Conservation (phyloP, 2,113 vertebrate genomes). For the Vimba vimba region DNA sequence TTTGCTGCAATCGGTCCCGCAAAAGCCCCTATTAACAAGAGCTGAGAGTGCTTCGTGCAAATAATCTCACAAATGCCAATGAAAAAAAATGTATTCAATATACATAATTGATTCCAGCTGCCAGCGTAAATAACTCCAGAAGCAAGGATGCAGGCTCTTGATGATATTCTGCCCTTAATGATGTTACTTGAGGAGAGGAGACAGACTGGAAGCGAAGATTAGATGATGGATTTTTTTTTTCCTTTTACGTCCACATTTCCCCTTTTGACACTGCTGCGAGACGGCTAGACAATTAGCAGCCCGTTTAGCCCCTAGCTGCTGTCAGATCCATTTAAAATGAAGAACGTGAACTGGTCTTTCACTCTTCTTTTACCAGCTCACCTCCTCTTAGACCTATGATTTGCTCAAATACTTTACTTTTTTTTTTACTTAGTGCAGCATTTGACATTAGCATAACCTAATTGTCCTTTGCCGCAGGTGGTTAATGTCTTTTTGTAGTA, state of each 20-base stretch:
- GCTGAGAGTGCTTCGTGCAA: constrained; percentile 15
- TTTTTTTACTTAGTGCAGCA: not conserved
- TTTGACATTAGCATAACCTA: constrained; percentile 43
- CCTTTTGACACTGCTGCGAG: constrained; percentile 1
- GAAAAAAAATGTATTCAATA: constrained; percentile 52
- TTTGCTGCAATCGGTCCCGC: constrained; percentile 36
- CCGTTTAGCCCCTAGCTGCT: constrained; percentile 26
- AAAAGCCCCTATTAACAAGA: constrained; percentile 45
- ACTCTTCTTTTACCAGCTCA: not conserved
- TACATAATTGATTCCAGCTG: constrained; percentile 59
- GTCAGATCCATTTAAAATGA: constrained; percentile 47
- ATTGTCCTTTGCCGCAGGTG: constrained; percentile 8
- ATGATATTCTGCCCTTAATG: constrained; percentile 48
- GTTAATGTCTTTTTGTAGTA: not conserved
- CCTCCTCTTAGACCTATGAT: constrained; percentile 39
- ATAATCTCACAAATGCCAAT: constrained; percentile 51
- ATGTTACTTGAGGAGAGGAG: constrained; percentile 38
- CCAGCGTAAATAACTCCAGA: constrained; percentile 11
- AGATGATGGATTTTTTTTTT: constrained; percentile 19
- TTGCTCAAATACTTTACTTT: constrained; percentile 32
- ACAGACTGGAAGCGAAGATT: constrained; percentile 10
- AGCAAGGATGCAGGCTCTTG: constrained; percentile 18
- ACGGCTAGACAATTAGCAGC: constrained; percentile 44
- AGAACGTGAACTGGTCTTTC: constrained; percentile 14
- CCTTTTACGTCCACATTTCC: constrained; percentile 18